Base-by-base conservation (phyloP, 92 coral and sea anemone genomes). In the Parazoanthus swiftii region DNA sequence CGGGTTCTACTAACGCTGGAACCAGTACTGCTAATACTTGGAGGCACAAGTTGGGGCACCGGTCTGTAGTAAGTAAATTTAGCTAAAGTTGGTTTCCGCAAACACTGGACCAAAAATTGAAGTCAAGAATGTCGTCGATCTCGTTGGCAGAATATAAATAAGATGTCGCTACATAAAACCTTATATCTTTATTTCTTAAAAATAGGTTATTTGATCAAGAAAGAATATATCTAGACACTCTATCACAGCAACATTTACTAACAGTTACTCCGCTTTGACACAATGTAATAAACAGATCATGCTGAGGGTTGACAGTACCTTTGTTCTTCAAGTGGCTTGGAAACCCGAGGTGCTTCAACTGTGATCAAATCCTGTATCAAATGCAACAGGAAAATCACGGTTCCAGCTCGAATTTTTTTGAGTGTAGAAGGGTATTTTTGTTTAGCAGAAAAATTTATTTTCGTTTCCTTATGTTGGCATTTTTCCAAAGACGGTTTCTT, bases 281-380 rank as follows among this genome's bases (percentile, higher is more conserved):
- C 59, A 54, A 54, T 0, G 16, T 63, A 14, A 20, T 15, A 58
- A 15, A 1, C 42, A 58, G 65, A 4, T 20, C 13, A 26, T 11
- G 29, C 21, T 77, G 18, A 77, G 10, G 67, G 21, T 18, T n/a
- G 16, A 35, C 5, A 82, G 8, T 82, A 82, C 86, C 86, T 82
- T 67, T 38, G 73, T 48, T 66, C 76, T n/a, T 66, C 86, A 7
- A 25, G 51, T 70, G 86, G 76, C 75, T 26, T 82, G 76, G 86
- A 11, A 37, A 63, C 59, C 20, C 56, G 74, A 14, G 86, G 56
- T 65, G 36, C 36, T 65, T 39, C 75, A 9, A 66, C 18, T 36
- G 85, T 54, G 18, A 65, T 16, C 86, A 82, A 82, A 39, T 82
- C 86, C 86, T 82, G 59, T 79, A 15, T 48, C 66, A 67, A 82